Evolutionary conservation across 2,797 vertebrate genomes (phyloP).

Genomic region (Hypotaenidia okinawae): DNA sequence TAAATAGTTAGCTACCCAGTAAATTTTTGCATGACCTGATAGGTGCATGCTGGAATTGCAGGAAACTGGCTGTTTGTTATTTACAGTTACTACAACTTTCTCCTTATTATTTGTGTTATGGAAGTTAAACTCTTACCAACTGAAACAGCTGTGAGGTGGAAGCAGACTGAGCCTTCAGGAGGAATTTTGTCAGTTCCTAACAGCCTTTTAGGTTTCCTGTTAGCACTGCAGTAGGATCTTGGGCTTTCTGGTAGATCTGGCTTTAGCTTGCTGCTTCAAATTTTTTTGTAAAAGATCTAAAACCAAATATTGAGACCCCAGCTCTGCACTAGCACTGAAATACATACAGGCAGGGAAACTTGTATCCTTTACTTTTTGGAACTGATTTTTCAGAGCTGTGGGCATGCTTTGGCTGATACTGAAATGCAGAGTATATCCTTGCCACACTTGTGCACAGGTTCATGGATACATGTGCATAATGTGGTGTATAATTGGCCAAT

Average conservation of each 20-base stretch:
- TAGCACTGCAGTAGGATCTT: background rate
- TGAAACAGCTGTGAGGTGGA: slow-evolving; percentile 39
- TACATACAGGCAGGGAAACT: background rate
- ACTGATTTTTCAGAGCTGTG: background rate
- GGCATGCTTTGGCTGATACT: background rate
- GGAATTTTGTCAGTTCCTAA: background rate
- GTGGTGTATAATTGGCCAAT: background rate
- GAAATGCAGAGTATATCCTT: background rate
- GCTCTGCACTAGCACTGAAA: background rate
- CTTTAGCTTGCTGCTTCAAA: background rate
- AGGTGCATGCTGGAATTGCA: slow-evolving; percentile 19
- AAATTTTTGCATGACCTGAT: slow-evolving; percentile 1
- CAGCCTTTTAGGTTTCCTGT: background rate
- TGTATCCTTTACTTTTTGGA: background rate
- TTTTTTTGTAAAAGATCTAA: background rate
- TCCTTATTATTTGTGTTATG: background rate
- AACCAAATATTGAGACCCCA: background rate
- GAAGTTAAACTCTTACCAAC: background rate
- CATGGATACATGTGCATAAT: background rate
- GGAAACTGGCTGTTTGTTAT: slow-evolving; percentile 23
- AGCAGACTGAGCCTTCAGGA: background rate
- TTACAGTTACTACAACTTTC: slow-evolving; percentile 37
- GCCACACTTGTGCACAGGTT: background rate
- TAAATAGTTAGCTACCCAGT: slow-evolving; percentile 2
- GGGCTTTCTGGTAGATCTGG: background rate